Conservation (phyloP, 2,888 invertebrate species). For the Phengaris alcon region DNA sequence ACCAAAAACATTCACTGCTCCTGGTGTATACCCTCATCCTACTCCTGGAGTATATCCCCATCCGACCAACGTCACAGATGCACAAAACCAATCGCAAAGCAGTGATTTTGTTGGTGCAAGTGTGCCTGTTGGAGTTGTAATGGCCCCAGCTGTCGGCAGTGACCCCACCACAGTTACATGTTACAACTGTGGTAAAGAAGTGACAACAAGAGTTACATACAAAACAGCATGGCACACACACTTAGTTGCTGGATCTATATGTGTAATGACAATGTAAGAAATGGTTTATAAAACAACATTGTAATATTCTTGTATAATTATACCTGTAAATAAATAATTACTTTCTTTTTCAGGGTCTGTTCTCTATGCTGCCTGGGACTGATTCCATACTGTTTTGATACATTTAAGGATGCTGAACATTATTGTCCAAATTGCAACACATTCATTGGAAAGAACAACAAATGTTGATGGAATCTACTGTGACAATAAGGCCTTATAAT, state of each 20-base stretch:
- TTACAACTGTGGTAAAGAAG: conserved; percentile 69
- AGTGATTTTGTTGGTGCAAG: conserved; percentile 49
- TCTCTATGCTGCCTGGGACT: conserved; percentile 72
- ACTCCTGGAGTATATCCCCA: conserved; percentile 54
- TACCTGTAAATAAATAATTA: neutral
- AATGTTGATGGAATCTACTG: conserved; percentile 45
- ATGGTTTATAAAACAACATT: neutral
- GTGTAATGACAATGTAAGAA: conserved; percentile 72
- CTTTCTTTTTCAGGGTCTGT: conserved; percentile 61
- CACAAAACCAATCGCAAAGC: conserved; percentile 38
- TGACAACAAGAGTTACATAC: conserved; percentile 71
- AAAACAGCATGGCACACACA: conserved; percentile 75
- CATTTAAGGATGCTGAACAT: conserved; percentile 74
- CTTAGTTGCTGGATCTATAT: conserved; percentile 69
- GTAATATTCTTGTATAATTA: neutral
- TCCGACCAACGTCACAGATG: conserved; percentile 39
- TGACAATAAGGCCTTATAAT: neutral
- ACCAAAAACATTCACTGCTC: conserved; percentile 64
- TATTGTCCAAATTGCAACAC: conserved; percentile 74
- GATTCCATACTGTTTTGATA: conserved; percentile 72
- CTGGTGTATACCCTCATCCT: conserved; percentile 70
- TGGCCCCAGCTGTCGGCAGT: conserved; percentile 66
- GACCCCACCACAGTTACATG: conserved; percentile 71
- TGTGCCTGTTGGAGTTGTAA: conserved; percentile 58
- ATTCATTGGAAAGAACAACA: conserved; percentile 70